Conservation (phyloP, 2,797 vertebrate species). For the Darevskia nairensis region DNA sequence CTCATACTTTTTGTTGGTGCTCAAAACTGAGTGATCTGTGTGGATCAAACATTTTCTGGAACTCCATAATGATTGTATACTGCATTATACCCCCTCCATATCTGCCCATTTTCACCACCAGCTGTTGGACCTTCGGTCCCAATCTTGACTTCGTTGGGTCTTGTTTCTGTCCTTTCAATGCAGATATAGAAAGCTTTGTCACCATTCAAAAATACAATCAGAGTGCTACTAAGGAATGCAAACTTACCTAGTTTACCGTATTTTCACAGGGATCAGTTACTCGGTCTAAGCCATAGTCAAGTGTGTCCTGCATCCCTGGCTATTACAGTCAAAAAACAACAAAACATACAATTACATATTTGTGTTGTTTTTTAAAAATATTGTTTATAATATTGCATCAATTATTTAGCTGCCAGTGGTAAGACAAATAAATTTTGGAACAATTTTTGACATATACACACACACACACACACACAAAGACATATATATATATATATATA, state of each 20-base stretch:
- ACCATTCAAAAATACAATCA: neutral
- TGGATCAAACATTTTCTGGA: neutral
- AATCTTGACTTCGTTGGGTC: constrained; percentile 27
- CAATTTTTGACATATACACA: neutral
- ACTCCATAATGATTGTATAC: neutral
- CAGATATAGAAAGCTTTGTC: neutral
- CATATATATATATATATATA: no score
- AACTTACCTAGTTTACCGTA: constrained; percentile 94
- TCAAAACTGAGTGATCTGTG: neutral
- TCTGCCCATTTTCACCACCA: neutral
- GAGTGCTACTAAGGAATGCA: neutral
- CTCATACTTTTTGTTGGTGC: neutral
- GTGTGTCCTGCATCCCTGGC: constrained; percentile 88
- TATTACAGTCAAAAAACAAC: constrained; percentile 64
- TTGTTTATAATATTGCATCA: neutral
- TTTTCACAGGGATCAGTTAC: constrained; percentile 85
- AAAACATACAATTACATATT: neutral
- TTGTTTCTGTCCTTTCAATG: constrained; percentile 7
- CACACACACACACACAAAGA: no score
- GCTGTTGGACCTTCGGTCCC: neutral
- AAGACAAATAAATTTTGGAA: neutral
- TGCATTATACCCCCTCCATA: neutral
- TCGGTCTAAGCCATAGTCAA: constrained; percentile 91
- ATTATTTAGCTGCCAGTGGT: neutral
- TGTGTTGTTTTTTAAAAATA: neutral